Conservation (phyloP, 2,113 vertebrate genomes). For the Tupaia chinensis region DNA sequence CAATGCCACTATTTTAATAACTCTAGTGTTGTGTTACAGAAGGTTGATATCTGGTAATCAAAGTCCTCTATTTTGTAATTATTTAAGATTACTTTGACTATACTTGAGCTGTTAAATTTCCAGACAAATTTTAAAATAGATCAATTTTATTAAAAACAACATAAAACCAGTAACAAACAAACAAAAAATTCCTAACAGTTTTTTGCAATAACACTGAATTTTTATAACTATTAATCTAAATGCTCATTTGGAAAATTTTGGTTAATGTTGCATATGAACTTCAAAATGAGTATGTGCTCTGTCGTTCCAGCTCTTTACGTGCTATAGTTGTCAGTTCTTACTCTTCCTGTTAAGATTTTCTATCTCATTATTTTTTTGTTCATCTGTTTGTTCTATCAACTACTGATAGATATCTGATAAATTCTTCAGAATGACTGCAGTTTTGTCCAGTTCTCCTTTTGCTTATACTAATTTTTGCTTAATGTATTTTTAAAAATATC, state of each 20-base stretch:
- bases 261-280: neutral
- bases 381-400: neutral
- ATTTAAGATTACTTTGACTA: neutral
- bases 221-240: neutral
- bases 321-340: neutral
- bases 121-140: neutral
- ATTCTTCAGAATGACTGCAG: neutral
- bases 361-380: neutral
- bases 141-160: neutral
- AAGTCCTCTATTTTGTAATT: neutral
- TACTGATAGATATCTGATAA: neutral
- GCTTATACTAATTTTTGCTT: neutral
- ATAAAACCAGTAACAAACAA: neutral
- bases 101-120: neutral
- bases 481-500: neutral
- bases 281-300: neutral
- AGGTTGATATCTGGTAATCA: neutral
- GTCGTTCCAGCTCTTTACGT: neutral
- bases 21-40: neutral
- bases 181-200: too few species aligned
- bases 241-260: neutral
- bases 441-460: neutral
- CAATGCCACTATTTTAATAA: neutral
- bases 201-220: neutral
- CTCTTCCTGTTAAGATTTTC: neutral